phyloP scores from a whole-genome alignment of 2,797 vertebrate species.

The Pterois miles region DNA sequence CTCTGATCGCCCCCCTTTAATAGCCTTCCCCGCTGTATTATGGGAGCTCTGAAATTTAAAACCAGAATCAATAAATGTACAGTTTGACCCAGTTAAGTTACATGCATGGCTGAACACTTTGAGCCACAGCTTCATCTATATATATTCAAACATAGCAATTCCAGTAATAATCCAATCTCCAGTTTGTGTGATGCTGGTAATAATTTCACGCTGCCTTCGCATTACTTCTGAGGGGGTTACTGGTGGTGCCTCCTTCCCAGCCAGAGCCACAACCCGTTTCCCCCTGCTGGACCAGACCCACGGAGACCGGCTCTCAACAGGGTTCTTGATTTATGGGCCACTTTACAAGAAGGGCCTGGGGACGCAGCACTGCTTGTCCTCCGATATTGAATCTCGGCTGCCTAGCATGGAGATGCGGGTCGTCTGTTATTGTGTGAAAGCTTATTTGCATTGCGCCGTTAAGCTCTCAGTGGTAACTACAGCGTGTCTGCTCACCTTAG shows the following conservation, averaged over 20 bases:
- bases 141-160: conserved; percentile 36
- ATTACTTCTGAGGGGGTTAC: conserved; percentile 5
- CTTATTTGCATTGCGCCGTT: conserved; percentile 73
- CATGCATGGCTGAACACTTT: conserved; percentile 14
- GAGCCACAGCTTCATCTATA: conserved; percentile 8
- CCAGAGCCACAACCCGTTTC: conserved; percentile 13
- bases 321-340: conserved; percentile 79
- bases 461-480: conserved; percentile 63
- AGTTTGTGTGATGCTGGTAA: conserved; percentile 52
- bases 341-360: conserved; percentile 75
- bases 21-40: neutral
- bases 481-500: conserved; percentile 50
- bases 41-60: conserved; percentile 13
- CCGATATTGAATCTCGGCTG: conserved; percentile 73
- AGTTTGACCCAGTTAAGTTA: conserved; percentile 19
- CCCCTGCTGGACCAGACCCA: conserved; percentile 60
- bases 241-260: conserved; percentile 14
- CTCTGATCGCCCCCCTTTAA: neutral
- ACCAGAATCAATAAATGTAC: neutral
- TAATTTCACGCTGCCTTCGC: conserved; percentile 49
- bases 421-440: conserved; percentile 60
- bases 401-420: conserved; percentile 60
- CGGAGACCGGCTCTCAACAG: conserved; percentile 72
- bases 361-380: conserved; percentile 65
- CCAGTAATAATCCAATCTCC: conserved; percentile 48